Base-by-base conservation (phyloP, 2,113 vertebrate genomes). In the Rana temporaria region DNA sequence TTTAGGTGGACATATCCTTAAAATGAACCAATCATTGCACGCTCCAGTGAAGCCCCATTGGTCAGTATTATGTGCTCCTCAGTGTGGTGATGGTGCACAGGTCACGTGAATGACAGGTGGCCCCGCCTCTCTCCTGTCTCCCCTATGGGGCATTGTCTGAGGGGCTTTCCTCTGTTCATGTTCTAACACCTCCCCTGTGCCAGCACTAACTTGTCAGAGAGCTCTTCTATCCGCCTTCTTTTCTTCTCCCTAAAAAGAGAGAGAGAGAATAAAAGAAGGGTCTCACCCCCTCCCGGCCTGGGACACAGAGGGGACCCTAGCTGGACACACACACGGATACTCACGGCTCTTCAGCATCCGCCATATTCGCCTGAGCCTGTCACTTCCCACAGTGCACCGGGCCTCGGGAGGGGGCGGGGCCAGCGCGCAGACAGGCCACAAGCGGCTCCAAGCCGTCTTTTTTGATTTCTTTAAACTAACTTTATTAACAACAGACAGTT, bases 161-260 rank as follows among this genome's bases (percentile, higher is more conserved):
- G 48, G 26, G 64, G 69, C 17, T 4, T 65, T 57, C 16, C 34
- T 52, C 78, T 79, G 17, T 48, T 57, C 79, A 32, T 53, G 53
- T 81, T 59, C 79, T 60, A 72, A 16, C 78, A 75, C 12, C 72
- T 75, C 79, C 89, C 92, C 85, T 84, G 79, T 84, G 67, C 95
- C 95, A 94, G 90, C 95, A 97, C 97, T 98, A 97, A 98, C 98
- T 98, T 97, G 93, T 97, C 95, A 95, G 96, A 94, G 93, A 95
- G 95, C 95, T 98, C 97, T 93, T 97, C 97, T 97, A 98, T 94
- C 97, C 96, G 95, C 96, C 96, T 97, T 98, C 96, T 98, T 99
- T 99, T 98, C 97, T 98, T 98, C 96, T 98, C 96, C 97, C 97
- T 99, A 94, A 91, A 96, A 91, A 76, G 86, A 86, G 90, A 93